phyloP scores from a whole-genome alignment of 2,113 vertebrate genomes.

The Larimichthys polyactis region DNA sequence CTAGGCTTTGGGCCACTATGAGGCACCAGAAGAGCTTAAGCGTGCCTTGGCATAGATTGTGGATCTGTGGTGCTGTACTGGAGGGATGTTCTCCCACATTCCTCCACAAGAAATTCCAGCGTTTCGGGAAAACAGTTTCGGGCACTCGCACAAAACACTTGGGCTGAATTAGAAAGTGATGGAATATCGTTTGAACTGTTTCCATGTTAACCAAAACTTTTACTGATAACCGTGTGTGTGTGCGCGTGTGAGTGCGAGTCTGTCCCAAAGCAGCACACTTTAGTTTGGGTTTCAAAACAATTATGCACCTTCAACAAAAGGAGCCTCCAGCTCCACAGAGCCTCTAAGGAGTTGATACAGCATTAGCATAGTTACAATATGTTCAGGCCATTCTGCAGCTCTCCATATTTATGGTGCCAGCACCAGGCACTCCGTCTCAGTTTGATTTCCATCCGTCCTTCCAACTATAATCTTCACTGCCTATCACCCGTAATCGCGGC shows the following conservation, averaged over 20 bases:
- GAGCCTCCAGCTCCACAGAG: conserved; percentile 23
- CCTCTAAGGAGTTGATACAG: conserved; percentile 17
- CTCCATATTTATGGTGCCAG: conserved; percentile 6
- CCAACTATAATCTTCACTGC: conserved; percentile 58
- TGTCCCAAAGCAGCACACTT: conserved; percentile 4
- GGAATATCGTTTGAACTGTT: conserved; percentile 20
- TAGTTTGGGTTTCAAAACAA: conserved; percentile 35
- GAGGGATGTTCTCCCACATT: conserved; percentile 56
- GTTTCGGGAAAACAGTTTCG: conserved; percentile 43
- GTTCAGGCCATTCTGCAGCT: background rate
- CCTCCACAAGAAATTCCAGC: conserved; percentile 41
- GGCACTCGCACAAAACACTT: conserved; percentile 33
- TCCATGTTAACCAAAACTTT: conserved; percentile 24
- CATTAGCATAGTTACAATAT: conserved; percentile 13
- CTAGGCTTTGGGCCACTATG: conserved; percentile 62
- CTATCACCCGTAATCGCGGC: conserved; percentile 66
- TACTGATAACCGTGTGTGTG: background rate
- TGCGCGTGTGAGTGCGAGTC: background rate
- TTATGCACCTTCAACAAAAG: conserved; percentile 17
- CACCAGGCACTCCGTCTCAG: conserved; percentile 29
- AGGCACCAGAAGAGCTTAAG: conserved; percentile 57
- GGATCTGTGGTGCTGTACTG: conserved; percentile 45
- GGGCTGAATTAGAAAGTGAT: background rate
- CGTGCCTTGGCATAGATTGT: conserved; percentile 59
- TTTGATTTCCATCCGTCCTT: conserved; percentile 54